These are phyloP conservation scores for Scaeva pyrastri DNA, from an alignment of 2,888 invertebrate genomes.

Conservation along the genomic window DNA sequence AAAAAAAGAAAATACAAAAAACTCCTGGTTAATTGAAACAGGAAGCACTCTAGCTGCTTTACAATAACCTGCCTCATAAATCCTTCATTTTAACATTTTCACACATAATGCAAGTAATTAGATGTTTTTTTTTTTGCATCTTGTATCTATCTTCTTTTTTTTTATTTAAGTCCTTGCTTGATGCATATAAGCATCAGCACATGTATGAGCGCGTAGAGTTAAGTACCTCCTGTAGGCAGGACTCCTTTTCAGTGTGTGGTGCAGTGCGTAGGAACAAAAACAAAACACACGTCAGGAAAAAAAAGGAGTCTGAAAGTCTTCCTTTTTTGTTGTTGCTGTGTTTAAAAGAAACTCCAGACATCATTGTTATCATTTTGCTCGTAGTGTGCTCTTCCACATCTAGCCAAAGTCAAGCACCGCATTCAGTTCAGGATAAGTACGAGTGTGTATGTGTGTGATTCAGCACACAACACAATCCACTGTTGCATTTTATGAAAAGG, in stretches of 20 bases:
- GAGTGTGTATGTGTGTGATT: background rate
- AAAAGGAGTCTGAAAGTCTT: background rate
- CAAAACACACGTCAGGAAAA: slow-evolving; percentile 9
- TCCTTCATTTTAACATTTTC: slow-evolving; percentile 61
- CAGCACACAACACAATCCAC: slow-evolving; percentile 47
- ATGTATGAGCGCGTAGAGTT: slow-evolving; percentile 54
- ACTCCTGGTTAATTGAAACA: slow-evolving; percentile 70
- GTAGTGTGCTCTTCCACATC: slow-evolving; percentile 63
- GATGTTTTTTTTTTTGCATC: slow-evolving; percentile 59
- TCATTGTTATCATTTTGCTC: slow-evolving; percentile 61
- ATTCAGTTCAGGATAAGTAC: slow-evolving; percentile 41
- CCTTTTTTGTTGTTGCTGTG: too few species aligned
- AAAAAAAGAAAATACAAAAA: background rate
- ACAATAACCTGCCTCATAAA: slow-evolving; percentile 52
- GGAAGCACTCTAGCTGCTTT: slow-evolving; percentile 65
- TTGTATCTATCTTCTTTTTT: slow-evolving; percentile 1
- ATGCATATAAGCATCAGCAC: background rate
- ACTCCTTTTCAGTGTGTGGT: slow-evolving; percentile 24
- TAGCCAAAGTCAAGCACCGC: slow-evolving; percentile 73
- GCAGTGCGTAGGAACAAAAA: slow-evolving; percentile 40
- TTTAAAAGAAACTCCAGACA: slow-evolving; percentile 67
- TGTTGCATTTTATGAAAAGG: slow-evolving; percentile 67
- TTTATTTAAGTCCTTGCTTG: too few species aligned
- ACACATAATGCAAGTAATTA: slow-evolving; percentile 75
- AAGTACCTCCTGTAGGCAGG: slow-evolving; percentile 33